Evolutionary conservation across 2,113 vertebrate species (phyloP).

Genomic region (Philantomba maxwellii): DNA sequence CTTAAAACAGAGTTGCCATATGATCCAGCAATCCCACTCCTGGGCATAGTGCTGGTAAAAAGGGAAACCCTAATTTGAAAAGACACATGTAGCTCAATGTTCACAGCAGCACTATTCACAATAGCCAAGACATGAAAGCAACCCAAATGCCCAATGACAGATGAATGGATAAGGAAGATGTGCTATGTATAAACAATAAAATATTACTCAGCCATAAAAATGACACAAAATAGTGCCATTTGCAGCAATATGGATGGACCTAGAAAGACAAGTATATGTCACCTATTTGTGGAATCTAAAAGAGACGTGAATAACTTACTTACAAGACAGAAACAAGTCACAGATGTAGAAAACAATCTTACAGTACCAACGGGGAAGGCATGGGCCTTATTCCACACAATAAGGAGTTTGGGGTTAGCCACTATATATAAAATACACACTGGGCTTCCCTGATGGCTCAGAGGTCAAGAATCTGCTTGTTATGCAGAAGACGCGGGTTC

Average conservation of each 20-base stretch:
- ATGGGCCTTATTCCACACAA: too few relatives aligned
- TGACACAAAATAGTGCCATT: background rate
- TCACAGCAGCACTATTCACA: background rate
- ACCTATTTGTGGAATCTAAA: background rate
- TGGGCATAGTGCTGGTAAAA: background rate
- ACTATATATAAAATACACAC: too few relatives aligned
- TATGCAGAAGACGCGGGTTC: rapidly evolving
- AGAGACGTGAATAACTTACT: background rate
- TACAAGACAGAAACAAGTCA: background rate
- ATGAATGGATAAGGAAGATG: background rate
- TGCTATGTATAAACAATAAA: background rate
- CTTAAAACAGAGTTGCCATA: background rate
- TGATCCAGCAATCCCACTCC: background rate
- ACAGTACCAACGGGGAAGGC: background rate
- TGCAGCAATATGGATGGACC: background rate
- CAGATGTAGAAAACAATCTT: background rate
- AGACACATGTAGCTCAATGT: background rate
- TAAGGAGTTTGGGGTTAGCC: background rate
- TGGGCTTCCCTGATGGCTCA: background rate
- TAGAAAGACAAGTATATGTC: background rate
- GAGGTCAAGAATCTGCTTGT: background rate
- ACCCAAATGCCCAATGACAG: background rate
- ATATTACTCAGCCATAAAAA: background rate
- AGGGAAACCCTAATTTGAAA: background rate
- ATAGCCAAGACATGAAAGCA: background rate